Base-by-base conservation (phyloP, 2,888 invertebrate species). In the Anodontia alba region DNA sequence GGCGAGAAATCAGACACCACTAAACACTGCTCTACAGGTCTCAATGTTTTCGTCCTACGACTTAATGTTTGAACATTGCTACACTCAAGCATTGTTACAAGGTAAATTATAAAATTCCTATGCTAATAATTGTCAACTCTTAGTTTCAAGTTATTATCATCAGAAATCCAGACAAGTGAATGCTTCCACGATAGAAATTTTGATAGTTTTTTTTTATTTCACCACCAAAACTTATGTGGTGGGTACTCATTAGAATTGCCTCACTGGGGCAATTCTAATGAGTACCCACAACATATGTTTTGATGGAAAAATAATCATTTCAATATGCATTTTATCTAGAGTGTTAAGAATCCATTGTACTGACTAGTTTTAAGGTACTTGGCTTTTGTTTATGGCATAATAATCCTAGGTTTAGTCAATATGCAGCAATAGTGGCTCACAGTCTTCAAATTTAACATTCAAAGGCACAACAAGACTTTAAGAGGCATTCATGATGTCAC, bases 111-210 rank as follows among this genome's bases (percentile, higher is more conserved):
- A 29, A 82, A 73, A 85, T 85, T 85, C 82, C 85, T 80, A 38
- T 78, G 75, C 78, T 80, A 82, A 85, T 74, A 85, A 82, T 76
- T 76, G 78, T 51, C 67, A 33, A 57, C 73, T 73, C 73, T 70
- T 62, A 72, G 73, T 76, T 78, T 82, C 78, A 76, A n/a, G 74
- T 29, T 74, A 74, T n/a, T 43, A 74, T 42, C 38, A 5, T 12
- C 38, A 8, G 38, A 38, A 38, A 38, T 38, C 38, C 12, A 38
- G 38, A 38, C 12, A 38, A 38, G 38, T 38, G 7, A 38, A 38
- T 12, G 12, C 12, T 38, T 5, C 12, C 38, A 38, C 5, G 5
- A 12, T 8, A 5, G 12, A 38, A 38, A 38, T 38, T 38, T 12
- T 38, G 38, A n/a, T 12, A 38, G 12, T 38, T 38, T 38, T 38